These are phyloP conservation scores for Montipora foliosa DNA, from an alignment of 64 coral and sea anemone species.

Conservation along the genomic window DNA sequence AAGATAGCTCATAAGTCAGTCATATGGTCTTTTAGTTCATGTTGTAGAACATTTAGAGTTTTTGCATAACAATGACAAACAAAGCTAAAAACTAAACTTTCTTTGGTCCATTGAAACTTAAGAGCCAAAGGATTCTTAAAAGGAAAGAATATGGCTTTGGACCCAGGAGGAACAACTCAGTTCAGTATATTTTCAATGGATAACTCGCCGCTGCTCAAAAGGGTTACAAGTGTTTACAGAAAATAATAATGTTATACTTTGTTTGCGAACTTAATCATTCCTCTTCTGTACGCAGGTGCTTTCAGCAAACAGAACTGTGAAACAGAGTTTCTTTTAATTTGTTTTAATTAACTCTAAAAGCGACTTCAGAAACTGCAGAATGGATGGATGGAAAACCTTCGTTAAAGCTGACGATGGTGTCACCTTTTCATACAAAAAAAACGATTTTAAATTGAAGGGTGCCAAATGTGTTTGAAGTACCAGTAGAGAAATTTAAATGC, in stretches of 20 bases:
- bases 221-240: background rate
- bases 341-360: conserved; percentile 33
- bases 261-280: background rate
- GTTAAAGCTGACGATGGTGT: background rate
- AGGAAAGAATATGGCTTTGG: background rate
- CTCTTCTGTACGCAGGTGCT: background rate
- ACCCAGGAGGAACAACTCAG: too few species aligned
- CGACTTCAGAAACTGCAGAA: background rate
- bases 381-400: background rate
- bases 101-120: background rate
- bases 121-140: background rate
- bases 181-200: background rate
- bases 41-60: background rate
- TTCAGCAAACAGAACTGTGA: background rate
- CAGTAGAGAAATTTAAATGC: background rate
- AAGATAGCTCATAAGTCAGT: conserved; percentile 6
- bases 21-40: conserved; percentile 2
- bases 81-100: background rate
- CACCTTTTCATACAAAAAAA: background rate
- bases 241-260: background rate
- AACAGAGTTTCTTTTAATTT: conserved; percentile 49
- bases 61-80: conserved; percentile 46
- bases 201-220: background rate
- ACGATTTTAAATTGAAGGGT: background rate
- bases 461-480: background rate